Base-by-base conservation (phyloP, 2,797 vertebrate species). In the Brachyalestes nurse region DNA sequence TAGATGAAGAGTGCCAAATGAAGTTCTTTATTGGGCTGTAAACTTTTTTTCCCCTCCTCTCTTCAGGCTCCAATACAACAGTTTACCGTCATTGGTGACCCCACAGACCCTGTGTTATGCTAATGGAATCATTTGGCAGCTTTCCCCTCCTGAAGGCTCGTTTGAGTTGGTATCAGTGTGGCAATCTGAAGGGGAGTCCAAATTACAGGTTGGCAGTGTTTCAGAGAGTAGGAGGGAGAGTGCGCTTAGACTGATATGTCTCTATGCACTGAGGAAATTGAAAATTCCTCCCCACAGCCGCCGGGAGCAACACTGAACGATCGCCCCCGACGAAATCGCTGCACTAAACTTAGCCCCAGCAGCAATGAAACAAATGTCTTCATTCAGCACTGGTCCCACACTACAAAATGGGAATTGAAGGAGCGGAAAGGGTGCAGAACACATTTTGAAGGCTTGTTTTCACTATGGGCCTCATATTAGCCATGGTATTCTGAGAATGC, bases 171-270 rank as follows among this genome's bases (percentile, higher is more conserved):
- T 86, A 82, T 77, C 66, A 76, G 78, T 23, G 66, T 79, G 78
- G 75, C 86, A 87, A 78, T 84, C 83, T 79, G 69, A 78, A 79
- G 76, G 71, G 77, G 70, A 80, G 76, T 82, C 78, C 70, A 81
- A 86, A 85, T 87, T 86, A 87, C 67, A 83, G 83, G 51, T 79
- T 88, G 86, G 85, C 84, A 83, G 69, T 79, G 84, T 78, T 85
- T 86, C 86, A 87, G 83, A 62, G 74, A 75, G 82, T 81, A 74
- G 78, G 79, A 83, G 79, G 65, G 60, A 77, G 72, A 77, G 65
- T 78, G 71, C 83, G 81, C 81, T 83, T 83, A 85, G 76, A 82
- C 86, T 80, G 77, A 87, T 85, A 86, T 80, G 75, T 87, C 83
- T 87, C 81, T 83, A 78, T 83, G 80, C 75, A 80, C 67, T 61